Evolutionary conservation across 1,140 invertebrate genomes (phyloP), one percentile per base, ranked within the genome.

Genomic region (Ganaspis sp.): DNA sequence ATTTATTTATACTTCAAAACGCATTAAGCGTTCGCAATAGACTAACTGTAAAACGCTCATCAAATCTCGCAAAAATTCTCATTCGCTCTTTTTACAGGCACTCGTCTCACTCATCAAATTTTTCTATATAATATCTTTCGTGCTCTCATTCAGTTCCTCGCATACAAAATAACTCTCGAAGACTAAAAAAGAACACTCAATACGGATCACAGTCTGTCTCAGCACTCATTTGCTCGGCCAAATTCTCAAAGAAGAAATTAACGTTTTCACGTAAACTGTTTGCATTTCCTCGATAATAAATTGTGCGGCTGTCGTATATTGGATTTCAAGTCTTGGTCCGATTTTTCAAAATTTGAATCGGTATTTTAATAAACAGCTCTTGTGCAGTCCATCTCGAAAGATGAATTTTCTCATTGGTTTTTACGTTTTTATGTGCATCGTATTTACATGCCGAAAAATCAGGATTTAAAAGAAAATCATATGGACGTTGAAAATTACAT

Each of bases 141-240:
- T 45, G 69, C 81, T 77, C 64, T 58, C 74, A 81, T 34, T 71
- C 80, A 82, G 72, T 83, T 78, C 85, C 83, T 79, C 76, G 78
- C 77, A 76, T 78, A 73, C 80, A 77, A 71, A 80, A 76, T 79
- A 75, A 37, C 74, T 85, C 81, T 87, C 84, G 84, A 89, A 88
- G 87, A 88, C 84, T 88, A 87, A 70, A 76, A 49, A 82, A 86
- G 83, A 84, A 88, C 84, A 87, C 86, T 84, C 85, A 85, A 88
- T 83, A 75, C 85, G 85, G 84, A 91, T 91, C 90, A 90, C 89
- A 90, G 89, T 90, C 84, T 87, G 84, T 87, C 85, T 87, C 85
- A 87, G 84, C 84, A 87, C 83, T 87, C 84, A 72, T 85, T 80
- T 72, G 77, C 76, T 84, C 78, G 84, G 78, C 75, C 58, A 53